Base-by-base conservation (phyloP, 2,113 vertebrate genomes). In the Hippocampus zosterae region DNA sequence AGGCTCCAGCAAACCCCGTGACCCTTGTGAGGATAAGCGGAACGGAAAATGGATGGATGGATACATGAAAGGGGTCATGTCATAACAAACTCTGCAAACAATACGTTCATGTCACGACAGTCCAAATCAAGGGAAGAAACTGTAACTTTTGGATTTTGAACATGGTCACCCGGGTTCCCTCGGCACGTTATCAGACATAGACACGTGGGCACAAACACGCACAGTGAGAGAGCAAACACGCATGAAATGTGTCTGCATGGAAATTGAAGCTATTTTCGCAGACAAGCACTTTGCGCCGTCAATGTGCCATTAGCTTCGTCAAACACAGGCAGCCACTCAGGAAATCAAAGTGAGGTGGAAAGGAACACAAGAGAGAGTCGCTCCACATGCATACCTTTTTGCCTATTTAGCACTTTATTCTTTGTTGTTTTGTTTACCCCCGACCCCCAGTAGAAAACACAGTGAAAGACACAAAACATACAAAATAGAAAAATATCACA, bases 401-500 rank as follows among this genome's bases (percentile, higher is more conserved):
- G 10, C 63, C 46, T 46, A 48, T 27, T 23, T 15, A 87, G 81
- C 29, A 4, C 53, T 90, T 90, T 89, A 86, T 33, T 19, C 27
- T 60, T 13, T 89, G 86, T 57, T 57, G 4, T 33, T 1, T 23
- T 15, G 23, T 16, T 44, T 40, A 33, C 16, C 16, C 16, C 16
- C 15, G 1, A n/a, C 44, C 85, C 44, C 11, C 75, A 71, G 82
- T 92, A 92, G 73, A 92, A 92, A 92, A 90, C 71, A 89, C 85
- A 88, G 81, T 8, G 79, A 88, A 83, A 85, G 78, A 91, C 84
- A 72, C 68, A 71, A 71, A 88, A 75, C 42, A 84, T 88, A 90
- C 82, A 86, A 85, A 88, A 86, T 92, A 90, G 73, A 92, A 91
- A 85, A 89, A 88, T 82, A 77, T 85, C 83, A 81, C 84, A 81